Evolutionary conservation across 2,888 invertebrate species (phyloP).

Genomic region (Calliphora vomitoria): DNA sequence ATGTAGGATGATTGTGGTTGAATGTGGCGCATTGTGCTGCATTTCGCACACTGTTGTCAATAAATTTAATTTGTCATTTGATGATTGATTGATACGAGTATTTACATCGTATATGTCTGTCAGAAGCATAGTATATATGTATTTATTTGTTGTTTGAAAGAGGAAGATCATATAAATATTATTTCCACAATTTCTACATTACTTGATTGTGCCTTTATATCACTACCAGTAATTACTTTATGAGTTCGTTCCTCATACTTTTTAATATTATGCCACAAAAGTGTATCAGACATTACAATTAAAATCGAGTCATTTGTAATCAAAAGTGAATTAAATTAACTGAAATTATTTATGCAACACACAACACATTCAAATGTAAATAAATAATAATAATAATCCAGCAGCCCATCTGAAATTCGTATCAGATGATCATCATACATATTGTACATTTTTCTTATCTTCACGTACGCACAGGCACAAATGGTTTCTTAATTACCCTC

Average conservation of each 20-base stretch:
- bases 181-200: too few relatives aligned
- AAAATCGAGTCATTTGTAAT: conserved; percentile 57
- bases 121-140: neutral
- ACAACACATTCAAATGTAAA: conserved; percentile 55
- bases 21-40: conserved; percentile 3
- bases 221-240: too few relatives aligned
- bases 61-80: conserved; percentile 70
- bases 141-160: neutral
- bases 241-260: neutral
- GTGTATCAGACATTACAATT: conserved; percentile 11
- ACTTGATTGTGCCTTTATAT: too few relatives aligned
- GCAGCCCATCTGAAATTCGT: conserved; percentile 14
- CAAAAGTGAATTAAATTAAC: conserved; percentile 64
- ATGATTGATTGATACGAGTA: conserved; percentile 65
- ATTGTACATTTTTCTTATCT: conserved; percentile 32
- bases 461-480: conserved; percentile 47
- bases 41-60: conserved; percentile 53
- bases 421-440: neutral
- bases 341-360: conserved; percentile 55
- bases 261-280: neutral
- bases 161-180: neutral
- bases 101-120: conserved; percentile 10
- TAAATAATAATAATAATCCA: conserved; percentile 14
- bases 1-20: conserved; percentile 4
- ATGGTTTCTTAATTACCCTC: conserved; percentile 67